Percentiles rank a stretch among this genome's conserved stretches.
Evolutionary conservation across 2,888 invertebrate species (phyloP).

Genomic region (Cosmia trapezina): DNA sequence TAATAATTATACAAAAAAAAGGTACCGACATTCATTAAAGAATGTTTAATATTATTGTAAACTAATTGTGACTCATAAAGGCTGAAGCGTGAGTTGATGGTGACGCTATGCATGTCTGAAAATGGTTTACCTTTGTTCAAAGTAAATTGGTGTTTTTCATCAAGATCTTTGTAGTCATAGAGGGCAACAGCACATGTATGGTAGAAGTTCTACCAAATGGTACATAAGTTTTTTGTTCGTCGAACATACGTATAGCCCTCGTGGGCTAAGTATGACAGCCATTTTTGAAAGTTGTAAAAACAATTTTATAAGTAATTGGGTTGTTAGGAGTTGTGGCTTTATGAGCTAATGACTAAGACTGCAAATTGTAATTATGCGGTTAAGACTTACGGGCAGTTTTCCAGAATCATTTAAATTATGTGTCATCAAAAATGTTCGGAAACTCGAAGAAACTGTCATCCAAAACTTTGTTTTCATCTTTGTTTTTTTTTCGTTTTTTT

Average conservation of each 20-base stretch:
- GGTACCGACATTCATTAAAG: conserved; percentile 6
- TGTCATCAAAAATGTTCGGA: neutral
- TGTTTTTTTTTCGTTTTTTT: too few relatives aligned
- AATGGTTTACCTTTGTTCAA: conserved; percentile 20
- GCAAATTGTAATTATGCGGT: neutral
- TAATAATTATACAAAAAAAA: conserved; percentile 12
- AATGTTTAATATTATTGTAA: conserved; percentile 28
- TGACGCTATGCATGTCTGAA: conserved; percentile 11
- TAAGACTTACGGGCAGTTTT: neutral
- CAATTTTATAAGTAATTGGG: too few relatives aligned
- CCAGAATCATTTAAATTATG: neutral
- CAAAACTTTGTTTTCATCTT: too few relatives aligned
- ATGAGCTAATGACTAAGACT: neutral
- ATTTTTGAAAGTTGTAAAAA: too few relatives aligned
- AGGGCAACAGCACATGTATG: neutral
- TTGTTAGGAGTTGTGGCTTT: neutral
- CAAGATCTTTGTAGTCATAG: conserved; percentile 6
- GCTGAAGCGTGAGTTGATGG: neutral
- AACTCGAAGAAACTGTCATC: neutral
- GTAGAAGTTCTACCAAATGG: neutral
- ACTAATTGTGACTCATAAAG: conserved; percentile 21
- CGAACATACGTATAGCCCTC: neutral
- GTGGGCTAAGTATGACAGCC: neutral
- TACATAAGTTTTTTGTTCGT: neutral
- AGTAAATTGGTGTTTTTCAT: conserved; percentile 27